phyloP scores from a whole-genome alignment of 2,113 vertebrate genomes.

The Pygoscelis antarcticus region DNA sequence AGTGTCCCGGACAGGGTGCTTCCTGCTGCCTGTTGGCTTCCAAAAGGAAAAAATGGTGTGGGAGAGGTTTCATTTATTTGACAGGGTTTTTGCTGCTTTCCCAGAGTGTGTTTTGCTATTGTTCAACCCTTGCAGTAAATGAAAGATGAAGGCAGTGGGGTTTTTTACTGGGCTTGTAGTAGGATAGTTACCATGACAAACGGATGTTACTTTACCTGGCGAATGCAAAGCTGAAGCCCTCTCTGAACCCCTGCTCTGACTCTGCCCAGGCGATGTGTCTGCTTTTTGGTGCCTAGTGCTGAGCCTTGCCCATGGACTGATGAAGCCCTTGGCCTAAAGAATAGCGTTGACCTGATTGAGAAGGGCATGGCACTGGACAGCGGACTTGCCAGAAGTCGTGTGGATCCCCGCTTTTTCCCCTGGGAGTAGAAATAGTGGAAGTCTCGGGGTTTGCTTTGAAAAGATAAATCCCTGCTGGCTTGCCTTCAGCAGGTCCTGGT shows the following conservation, averaged over 20 bases:
- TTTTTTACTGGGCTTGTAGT: not conserved
- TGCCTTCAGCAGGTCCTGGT: not conserved
- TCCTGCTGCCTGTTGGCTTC: not conserved
- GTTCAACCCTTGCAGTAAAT: not conserved
- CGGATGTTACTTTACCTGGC: not conserved
- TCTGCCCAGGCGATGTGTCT: not conserved
- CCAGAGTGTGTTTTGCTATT: not conserved
- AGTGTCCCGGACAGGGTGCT: not conserved
- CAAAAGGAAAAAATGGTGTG: not conserved
- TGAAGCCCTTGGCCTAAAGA: not conserved
- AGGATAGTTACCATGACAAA: not conserved
- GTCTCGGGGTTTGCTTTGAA: not conserved
- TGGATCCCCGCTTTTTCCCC: not conserved
- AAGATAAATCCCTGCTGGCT: not conserved
- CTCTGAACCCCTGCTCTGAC: not conserved
- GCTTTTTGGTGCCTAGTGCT: not conserved
- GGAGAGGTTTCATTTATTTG: not conserved
- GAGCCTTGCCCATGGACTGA: not conserved
- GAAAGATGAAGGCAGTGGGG: not conserved
- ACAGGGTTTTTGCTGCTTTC: not conserved
- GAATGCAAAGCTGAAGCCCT: not conserved
- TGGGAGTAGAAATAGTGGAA: not conserved
- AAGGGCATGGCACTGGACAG: not conserved
- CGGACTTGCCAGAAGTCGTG: rapidly evolving
- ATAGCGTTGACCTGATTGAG: not conserved